phyloP scores from a whole-genome alignment of 2,797 vertebrate genomes.

The Alectoris magna region DNA sequence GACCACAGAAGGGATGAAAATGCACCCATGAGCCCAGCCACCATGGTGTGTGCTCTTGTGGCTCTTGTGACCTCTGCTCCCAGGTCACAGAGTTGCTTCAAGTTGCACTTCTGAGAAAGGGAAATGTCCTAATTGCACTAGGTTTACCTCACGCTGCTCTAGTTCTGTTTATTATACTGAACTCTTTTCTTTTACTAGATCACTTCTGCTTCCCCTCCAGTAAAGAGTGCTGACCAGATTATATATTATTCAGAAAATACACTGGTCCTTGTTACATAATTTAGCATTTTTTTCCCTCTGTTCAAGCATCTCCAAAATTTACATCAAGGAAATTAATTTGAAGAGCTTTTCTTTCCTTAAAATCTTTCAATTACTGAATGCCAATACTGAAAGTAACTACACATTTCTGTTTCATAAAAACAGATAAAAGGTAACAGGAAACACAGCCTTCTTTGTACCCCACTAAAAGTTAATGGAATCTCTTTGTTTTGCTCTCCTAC shows the following conservation, averaged over 20 bases:
- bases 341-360: not conserved
- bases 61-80: not conserved
- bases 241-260: not conserved
- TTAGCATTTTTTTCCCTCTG: not conserved
- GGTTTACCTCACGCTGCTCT: not conserved
- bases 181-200: not conserved
- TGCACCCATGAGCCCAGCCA: not conserved
- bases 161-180: not conserved
- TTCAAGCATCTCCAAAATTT: not conserved
- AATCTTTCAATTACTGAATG: not conserved
- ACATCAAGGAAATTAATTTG: not conserved
- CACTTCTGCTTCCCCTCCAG: not conserved
- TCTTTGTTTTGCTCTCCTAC: not conserved
- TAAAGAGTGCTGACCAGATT: not conserved
- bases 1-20: not conserved
- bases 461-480: not conserved
- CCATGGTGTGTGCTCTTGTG: not conserved
- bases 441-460: not conserved
- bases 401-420: constrained; percentile 20
- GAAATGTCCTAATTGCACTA: not conserved
- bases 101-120: not conserved
- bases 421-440: not conserved
- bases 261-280: not conserved
- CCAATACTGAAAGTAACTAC: not conserved
- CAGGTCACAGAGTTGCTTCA: not conserved